Evolutionary conservation across 2,888 invertebrate genomes (phyloP).

Genomic region (Cerastis leucographa): DNA sequence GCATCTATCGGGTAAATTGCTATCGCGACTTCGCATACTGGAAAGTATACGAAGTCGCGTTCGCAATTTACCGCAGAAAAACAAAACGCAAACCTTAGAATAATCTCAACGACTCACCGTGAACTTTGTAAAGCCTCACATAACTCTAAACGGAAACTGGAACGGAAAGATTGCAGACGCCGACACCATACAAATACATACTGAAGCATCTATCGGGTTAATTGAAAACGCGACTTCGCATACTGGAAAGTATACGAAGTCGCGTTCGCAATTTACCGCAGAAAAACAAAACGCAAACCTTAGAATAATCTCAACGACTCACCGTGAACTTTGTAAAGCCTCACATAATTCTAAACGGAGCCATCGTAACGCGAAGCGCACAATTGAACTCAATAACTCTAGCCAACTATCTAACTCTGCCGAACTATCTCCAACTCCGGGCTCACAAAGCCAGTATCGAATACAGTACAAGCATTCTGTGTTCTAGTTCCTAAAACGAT

Average conservation of each 20-base stretch:
- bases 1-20: too few relatives aligned
- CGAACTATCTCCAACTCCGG: slow-evolving; percentile 67
- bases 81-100: not conserved
- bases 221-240: too few relatives aligned
- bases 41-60: not conserved
- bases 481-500: slow-evolving; percentile 67
- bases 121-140: slow-evolving; percentile 50
- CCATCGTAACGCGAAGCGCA: slow-evolving; percentile 64
- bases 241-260: not conserved
- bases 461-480: slow-evolving; percentile 59
- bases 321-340: slow-evolving; percentile 44
- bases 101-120: not conserved
- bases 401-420: slow-evolving; percentile 39
- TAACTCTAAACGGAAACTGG: too few relatives aligned
- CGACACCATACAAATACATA: not conserved
- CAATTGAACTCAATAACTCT: slow-evolving; percentile 72
- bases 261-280: not conserved
- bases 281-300: not conserved
- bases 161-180: too few relatives aligned
- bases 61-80: too few relatives aligned
- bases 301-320: slow-evolving; percentile 3
- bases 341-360: slow-evolving; percentile 58
- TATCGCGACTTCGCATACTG: too few relatives aligned
- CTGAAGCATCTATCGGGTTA: not conserved
- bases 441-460: slow-evolving; percentile 67